Evolutionary conservation across 2,113 vertebrate genomes (phyloP).

Genomic region (Balaeniceps rex): DNA sequence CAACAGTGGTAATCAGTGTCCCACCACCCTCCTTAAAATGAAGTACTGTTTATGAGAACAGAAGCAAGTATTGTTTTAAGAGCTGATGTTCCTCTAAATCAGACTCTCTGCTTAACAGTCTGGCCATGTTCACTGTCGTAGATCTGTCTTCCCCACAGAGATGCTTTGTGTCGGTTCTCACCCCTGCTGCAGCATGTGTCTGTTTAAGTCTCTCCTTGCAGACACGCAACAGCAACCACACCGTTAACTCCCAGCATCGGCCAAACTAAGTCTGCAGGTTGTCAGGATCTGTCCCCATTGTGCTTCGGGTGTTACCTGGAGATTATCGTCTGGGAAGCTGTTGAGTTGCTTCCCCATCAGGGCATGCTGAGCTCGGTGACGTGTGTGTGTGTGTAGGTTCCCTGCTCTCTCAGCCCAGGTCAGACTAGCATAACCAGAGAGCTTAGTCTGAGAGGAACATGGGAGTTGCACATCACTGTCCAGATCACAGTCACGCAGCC

Average conservation of each 20-base stretch:
- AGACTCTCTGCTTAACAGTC: not conserved
- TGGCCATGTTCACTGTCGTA: not conserved
- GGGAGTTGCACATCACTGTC: not conserved
- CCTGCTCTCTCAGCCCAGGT: not conserved
- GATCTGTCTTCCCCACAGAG: not conserved
- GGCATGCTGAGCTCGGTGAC: fast-evolving
- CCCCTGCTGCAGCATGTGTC: not conserved
- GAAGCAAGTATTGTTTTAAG: not conserved
- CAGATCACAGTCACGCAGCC: not conserved
- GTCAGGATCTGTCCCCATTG: fast-evolving
- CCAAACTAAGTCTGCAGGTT: not conserved
- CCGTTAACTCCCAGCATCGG: not conserved
- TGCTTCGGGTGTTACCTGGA: not conserved
- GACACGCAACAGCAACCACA: not conserved
- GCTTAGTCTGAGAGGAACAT: not conserved
- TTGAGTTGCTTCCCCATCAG: not conserved
- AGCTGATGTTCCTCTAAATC: not conserved
- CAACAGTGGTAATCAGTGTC: not conserved
- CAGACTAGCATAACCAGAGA: not conserved
- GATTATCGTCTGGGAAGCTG: not conserved
- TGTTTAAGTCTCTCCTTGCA: not conserved
- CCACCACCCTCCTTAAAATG: not conserved
- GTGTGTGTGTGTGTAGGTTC: not conserved
- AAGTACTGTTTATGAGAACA: not conserved
- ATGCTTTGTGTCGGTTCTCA: not conserved